Conservation (phyloP, 1,140 invertebrate genomes). For the Calliopsis andreniformis region DNA sequence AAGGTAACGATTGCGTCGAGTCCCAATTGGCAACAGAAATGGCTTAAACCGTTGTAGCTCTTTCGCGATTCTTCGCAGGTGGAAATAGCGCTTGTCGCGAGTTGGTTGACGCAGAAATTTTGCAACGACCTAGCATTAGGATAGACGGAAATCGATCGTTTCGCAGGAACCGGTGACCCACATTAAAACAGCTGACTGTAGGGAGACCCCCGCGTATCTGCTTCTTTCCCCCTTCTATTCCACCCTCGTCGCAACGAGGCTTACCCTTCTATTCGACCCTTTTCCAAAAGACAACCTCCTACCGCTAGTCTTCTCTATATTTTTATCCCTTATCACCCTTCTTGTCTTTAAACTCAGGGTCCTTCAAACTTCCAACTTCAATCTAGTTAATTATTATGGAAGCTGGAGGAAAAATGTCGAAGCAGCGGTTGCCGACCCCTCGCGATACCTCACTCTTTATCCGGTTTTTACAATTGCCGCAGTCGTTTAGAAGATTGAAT, state of each 20-base stretch:
- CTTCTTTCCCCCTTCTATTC: conserved; percentile 61
- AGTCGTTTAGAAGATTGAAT: conserved; percentile 39
- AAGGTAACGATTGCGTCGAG: conserved; percentile 17
- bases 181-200: conserved; percentile 77
- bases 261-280: conserved; percentile 60
- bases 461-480: conserved; percentile 10
- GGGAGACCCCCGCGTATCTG: conserved; percentile 48
- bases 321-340: conserved; percentile 14
- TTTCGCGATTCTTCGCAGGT: background rate
- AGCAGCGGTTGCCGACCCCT: background rate
- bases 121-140: background rate
- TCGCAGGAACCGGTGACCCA: conserved; percentile 74
- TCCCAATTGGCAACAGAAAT: background rate
- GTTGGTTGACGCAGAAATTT: background rate
- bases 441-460: background rate
- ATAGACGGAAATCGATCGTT: conserved; percentile 74
- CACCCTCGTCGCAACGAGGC: conserved; percentile 58
- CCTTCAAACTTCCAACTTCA: too few species aligned
- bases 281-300: conserved; percentile 44
- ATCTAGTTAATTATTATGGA: background rate
- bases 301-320: conserved; percentile 16
- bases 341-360: background rate
- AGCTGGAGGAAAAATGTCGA: background rate
- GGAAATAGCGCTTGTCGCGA: background rate
- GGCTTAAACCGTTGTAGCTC: background rate